Base-by-base conservation (phyloP, 2,888 invertebrate species). In the Drosophila anomalata region DNA sequence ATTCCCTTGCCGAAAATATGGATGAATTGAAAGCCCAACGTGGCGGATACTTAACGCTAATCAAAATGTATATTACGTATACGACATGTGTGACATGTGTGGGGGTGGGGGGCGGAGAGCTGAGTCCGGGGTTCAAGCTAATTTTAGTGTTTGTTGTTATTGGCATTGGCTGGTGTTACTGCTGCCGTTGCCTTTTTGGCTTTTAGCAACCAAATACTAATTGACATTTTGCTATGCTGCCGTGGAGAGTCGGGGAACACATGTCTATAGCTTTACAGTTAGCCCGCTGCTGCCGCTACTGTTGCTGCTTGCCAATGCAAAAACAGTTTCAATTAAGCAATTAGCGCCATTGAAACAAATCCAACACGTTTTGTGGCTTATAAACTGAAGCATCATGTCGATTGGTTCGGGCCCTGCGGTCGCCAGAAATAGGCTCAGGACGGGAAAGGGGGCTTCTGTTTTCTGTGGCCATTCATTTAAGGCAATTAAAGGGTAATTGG, bases 271-370 rank as follows among this genome's bases (percentile, higher is more conserved):
- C 69, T 55, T 61, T 80, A 67, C 70, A 76, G 81, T 81, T 69
- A 77, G 69, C 26, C 51, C 68, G 51, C 52, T 65, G 24, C 24
- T 63, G 71, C 73, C 51, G 17, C 24, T 63, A 65, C 73, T 73
- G 51, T 65, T 65, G 24, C 24, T 63, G 71, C 73, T 73, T 82
- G 87, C 85, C 73, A 71, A 82, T 77, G 84, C 82, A 76, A 83
- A 87, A 86, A 88, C 76, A 81, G 78, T 87, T 85, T 85, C 88
- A 85, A 85, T 88, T 88, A 85, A 87, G 87, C 87, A 81, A 85
- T 85, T 85, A 87, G 87, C 87, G 78, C 84, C 76, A 87, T 87
- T 83, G 88, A 88, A 84, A 88, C 83, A 88, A 88, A 84, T 86
- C 80, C 83, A 88, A 86, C 87, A 86, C 87, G 88, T 83, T 86